Evolutionary conservation across 1,140 invertebrate species (phyloP).

Genomic region (Probaryconus sp.): DNA sequence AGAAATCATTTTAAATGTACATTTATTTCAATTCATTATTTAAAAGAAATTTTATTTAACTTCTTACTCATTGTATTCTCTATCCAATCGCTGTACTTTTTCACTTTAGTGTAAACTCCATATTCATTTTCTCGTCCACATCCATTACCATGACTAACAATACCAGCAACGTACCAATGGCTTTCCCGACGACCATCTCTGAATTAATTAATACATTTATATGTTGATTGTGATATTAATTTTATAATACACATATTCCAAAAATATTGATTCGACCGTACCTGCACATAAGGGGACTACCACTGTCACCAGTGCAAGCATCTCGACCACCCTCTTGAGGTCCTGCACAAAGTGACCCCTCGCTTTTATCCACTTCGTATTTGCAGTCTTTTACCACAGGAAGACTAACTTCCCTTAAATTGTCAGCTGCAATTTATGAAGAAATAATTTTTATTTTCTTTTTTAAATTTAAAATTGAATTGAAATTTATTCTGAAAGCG

Average conservation of each 20-base stretch:
- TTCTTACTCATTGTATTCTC: conserved; percentile 74
- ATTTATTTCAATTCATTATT: too few relatives aligned
- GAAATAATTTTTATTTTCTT: conserved; percentile 22
- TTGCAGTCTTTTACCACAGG: conserved; percentile 81
- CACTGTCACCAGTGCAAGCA: conserved; percentile 90
- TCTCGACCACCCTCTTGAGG: conserved; percentile 85
- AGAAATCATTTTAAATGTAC: neutral
- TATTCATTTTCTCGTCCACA: conserved; percentile 87
- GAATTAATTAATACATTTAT: neutral
- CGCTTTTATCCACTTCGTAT: conserved; percentile 80
- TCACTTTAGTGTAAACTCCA: conserved; percentile 89
- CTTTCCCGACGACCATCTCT: neutral
- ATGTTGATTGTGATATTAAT: too few relatives aligned
- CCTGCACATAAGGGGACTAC: conserved; percentile 86
- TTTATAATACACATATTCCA: too few relatives aligned
- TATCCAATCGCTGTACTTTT: conserved; percentile 87
- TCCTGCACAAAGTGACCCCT: conserved; percentile 87
- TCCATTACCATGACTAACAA: conserved; percentile 89
- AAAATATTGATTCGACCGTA: too few relatives aligned
- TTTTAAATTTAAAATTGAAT: neutral
- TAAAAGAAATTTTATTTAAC: neutral
- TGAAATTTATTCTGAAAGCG: conserved; percentile 4
- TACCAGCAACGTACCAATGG: conserved; percentile 84
- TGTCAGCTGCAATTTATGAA: conserved; percentile 78
- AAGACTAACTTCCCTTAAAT: conserved; percentile 84